Evolutionary conservation across 1,140 invertebrate genomes (phyloP), one percentile per base, ranked within the genome.

Genomic region (Papilio polytes): DNA sequence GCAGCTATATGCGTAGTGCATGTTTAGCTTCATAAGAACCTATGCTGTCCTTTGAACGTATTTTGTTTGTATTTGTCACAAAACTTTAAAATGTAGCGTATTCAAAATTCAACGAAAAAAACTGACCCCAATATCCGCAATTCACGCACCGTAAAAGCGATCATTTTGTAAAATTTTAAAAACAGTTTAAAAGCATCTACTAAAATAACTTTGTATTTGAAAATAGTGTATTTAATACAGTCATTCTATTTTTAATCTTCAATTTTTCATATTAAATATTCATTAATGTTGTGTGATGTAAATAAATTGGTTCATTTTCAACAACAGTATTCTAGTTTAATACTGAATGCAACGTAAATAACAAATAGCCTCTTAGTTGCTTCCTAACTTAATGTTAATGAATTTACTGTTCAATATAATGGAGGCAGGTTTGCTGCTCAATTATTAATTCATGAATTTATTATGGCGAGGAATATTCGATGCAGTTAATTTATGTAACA

Each of bases 271-370:
- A 4, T 51, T 4, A 51, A 18, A 6, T 18, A 51, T 51, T 1
- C 53, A 20, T n/a, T 8, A 20, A 56, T 20, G 2, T 18, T 2
- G n/a, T 20, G n/a, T 56, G 20, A 56, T 56, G 77, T 82, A 81
- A 82, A 81, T 79, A 80, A 74, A 81, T 85, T 85, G 82, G 63
- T 36, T 36, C 12, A 31, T 70, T 70, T 70, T 15, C 8, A 70
- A 70, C 26, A 31, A 31, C 63, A 15, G 7, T 31, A 70, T 70
- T 36, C 26, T 56, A 26, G 12, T 70, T 31, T 31, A 70, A 70
- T 66, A 26, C 63, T 63, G 22, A 26, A 22, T 31, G 63, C 63
- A 36, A 31, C 26, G 26, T 70, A 74, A 74, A 74, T 36, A 74
- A 74, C 72, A 44, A 74, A 74, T 73, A 73, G 22, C 22, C 63